Base-by-base conservation (phyloP, 1,140 invertebrate genomes). In the Zaprionus tsacasi region DNA sequence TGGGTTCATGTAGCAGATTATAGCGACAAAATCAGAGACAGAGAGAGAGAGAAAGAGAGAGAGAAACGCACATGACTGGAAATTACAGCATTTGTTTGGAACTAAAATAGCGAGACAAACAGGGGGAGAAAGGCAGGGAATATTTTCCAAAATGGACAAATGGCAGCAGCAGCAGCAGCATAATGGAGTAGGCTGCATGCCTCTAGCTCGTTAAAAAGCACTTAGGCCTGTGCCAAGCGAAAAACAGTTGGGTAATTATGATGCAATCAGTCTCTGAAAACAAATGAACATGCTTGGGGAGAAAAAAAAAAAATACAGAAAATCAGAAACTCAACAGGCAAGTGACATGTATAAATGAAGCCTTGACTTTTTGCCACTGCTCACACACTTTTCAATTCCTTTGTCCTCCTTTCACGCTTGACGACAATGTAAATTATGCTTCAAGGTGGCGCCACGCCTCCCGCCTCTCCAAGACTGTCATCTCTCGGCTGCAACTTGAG, bases 1-100 rank as follows among this genome's bases (percentile, higher is more conserved):
- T 88, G 77, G 82, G 80, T 87, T 82, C 80, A 87, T 87, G 83
- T 80, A 80, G 59, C 73, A 87, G 82, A 87, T 88, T 87, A 87
- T 88, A 78, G 87, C 77, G 70, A 87, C 82, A 88, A 81, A 82
- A 78, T 82, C 74, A 71, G 72, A 79, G 71, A 21, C 21, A 21
- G 21, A 1, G 21, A 21, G 21, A 21, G 60, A 50, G 52, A 33
- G 3, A 33, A 3, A 33, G 30, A 33, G 30, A 15, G 40, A 45
- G 40, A 45, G 40, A 43, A 82, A 78, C 65, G 71, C 70, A 79
- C 68, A 76, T 72, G 73, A 30, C 60, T 66, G 65, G 66, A 74
- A 74, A 79, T 75, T 63, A 79, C 63, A 61, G 71, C 75, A 74
- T 74, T 72, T 82, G 78, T 68, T 76, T 74, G 55, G 35, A 40